Conservation (phyloP, 2,113 vertebrate species). For the Python bivittatus region DNA sequence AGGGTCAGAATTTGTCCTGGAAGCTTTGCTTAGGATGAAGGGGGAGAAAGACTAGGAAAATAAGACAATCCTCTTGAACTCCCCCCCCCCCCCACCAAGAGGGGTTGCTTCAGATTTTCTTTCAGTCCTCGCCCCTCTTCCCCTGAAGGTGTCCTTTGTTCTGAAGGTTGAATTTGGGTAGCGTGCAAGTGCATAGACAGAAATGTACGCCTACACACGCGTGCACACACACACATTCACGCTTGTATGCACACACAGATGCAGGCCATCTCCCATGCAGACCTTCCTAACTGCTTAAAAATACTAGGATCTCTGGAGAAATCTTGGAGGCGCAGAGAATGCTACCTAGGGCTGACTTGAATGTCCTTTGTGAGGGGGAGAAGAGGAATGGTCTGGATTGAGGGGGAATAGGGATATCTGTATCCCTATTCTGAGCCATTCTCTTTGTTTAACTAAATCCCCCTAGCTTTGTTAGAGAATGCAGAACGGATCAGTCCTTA, state of each 20-base stretch:
- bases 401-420: neutral
- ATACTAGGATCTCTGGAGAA: neutral
- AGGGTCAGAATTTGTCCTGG: neutral
- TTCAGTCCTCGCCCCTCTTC: neutral
- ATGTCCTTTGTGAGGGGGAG: neutral
- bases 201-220: neutral
- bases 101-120: neutral
- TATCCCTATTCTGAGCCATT: too few species aligned
- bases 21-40: neutral
- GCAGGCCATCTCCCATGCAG: neutral
- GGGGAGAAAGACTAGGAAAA: neutral
- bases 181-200: neutral
- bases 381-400: neutral
- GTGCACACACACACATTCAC: neutral
- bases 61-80: neutral
- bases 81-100: neutral
- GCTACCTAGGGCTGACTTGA: neutral
- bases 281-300: neutral
- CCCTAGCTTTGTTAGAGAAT: neutral
- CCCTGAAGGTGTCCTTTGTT: conserved; percentile 24
- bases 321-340: neutral
- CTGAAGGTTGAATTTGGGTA: neutral
- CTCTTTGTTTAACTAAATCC: conserved; percentile 17
- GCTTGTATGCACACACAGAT: neutral
- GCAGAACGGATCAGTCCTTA: neutral